phyloP scores from a whole-genome alignment of 2,888 invertebrate species.

The Drosophila sordidapex region DNA sequence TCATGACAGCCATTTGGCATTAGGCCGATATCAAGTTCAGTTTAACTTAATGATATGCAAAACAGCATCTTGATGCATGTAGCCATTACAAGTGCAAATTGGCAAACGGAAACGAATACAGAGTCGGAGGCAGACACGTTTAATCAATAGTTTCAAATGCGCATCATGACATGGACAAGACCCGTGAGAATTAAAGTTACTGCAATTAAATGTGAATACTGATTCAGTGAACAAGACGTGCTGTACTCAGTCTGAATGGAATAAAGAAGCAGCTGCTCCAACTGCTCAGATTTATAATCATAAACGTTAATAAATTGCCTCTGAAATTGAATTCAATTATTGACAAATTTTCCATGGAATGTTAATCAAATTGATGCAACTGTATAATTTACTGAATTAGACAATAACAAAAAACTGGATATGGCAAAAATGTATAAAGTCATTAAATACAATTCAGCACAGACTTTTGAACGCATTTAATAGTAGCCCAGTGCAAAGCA shows the following conservation, averaged over 20 bases:
- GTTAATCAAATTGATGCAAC: constrained; percentile 16
- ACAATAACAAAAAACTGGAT: neutral
- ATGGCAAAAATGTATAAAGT: constrained; percentile 4
- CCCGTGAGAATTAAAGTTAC: neutral
- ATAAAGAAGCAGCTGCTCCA: no score
- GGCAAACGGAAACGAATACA: constrained; percentile 9
- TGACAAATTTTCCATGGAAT: constrained; percentile 19
- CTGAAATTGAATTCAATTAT: constrained; percentile 14
- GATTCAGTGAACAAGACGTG: neutral
- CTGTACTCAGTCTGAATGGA: neutral
- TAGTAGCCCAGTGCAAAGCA: constrained; percentile 3
- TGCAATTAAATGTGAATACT: neutral
- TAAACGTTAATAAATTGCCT: constrained; percentile 14
- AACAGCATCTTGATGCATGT: constrained; percentile 17
- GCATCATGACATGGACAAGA: constrained; percentile 1
- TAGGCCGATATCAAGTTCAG: constrained; percentile 36
- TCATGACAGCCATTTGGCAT: constrained; percentile 38
- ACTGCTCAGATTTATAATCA: neutral
- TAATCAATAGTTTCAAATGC: neutral
- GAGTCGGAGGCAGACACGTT: neutral
- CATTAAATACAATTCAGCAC: constrained; percentile 29
- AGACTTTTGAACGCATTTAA: constrained; percentile 16
- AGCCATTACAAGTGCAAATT: constrained; percentile 12
- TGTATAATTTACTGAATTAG: constrained; percentile 36
- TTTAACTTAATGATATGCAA: constrained; percentile 36